Evolutionary conservation across 2,113 vertebrate species (phyloP).

Genomic region (Ondatra zibethicus): DNA sequence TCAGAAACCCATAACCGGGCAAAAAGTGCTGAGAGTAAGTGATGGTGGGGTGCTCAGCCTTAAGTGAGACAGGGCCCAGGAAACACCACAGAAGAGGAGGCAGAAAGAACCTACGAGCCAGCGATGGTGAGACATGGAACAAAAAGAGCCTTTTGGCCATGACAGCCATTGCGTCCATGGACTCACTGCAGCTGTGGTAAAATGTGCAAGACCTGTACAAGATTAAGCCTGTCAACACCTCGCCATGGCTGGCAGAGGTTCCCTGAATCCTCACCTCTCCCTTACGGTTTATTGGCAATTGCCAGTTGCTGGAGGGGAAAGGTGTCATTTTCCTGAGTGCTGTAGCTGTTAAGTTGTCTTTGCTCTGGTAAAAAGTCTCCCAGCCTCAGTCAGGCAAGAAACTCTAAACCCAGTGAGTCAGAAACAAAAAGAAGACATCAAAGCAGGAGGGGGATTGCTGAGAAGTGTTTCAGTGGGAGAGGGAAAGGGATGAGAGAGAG

Average conservation of each 20-base stretch:
- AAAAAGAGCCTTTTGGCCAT: background rate
- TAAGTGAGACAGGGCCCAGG: background rate
- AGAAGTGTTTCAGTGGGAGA: background rate
- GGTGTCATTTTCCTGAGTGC: background rate
- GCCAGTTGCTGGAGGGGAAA: background rate
- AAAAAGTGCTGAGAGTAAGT: background rate
- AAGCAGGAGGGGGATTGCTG: background rate
- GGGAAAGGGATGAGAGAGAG: background rate
- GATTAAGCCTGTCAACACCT: too few species aligned
- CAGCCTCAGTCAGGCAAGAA: background rate
- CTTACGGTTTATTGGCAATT: background rate
- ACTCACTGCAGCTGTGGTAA: background rate
- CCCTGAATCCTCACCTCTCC: background rate
- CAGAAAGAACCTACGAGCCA: background rate
- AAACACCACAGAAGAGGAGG: background rate
- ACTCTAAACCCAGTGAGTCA: background rate
- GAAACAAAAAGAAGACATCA: background rate
- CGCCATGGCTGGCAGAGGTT: too few species aligned
- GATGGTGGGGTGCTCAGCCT: background rate
- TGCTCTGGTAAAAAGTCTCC: background rate
- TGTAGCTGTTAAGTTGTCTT: background rate
- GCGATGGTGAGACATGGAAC: background rate
- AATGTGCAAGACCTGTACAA: background rate
- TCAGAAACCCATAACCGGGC: background rate
- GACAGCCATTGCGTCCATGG: background rate